Conservation (phyloP, 2,888 invertebrate species). For the Nephrotoma guestfalica region DNA sequence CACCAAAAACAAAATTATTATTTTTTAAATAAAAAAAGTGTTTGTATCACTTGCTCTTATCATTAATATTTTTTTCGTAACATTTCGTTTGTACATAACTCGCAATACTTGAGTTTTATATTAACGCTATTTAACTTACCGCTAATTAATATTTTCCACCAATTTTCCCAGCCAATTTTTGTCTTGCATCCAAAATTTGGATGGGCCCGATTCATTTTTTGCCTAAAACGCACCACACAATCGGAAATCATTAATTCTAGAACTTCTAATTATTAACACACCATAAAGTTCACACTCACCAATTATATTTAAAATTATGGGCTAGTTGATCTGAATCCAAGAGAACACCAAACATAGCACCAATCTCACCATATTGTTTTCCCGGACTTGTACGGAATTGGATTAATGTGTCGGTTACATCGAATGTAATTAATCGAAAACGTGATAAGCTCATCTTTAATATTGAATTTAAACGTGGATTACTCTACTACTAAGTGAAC, state of each 20-base stretch:
- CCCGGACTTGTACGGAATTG: conserved; percentile 55
- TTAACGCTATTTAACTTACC: conserved; percentile 15
- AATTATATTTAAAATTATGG: conserved; percentile 48
- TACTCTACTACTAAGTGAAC: background rate
- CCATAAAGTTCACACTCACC: conserved; percentile 25
- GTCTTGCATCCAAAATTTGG: conserved; percentile 66
- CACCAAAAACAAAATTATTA: background rate
- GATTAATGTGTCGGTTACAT: conserved; percentile 73
- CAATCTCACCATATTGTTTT: conserved; percentile 57
- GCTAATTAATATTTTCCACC: conserved; percentile 53
- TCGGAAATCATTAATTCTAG: background rate
- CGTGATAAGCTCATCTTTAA: conserved; percentile 22
- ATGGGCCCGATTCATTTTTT: conserved; percentile 44
- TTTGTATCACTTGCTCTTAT: background rate
- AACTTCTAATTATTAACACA: background rate
- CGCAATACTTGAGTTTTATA: background rate
- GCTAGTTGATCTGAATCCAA: conserved; percentile 43
- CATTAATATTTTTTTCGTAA: background rate
- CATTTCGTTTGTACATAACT: background rate
- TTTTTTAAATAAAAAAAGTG: background rate
- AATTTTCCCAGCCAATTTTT: conserved; percentile 57
- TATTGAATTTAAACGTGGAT: background rate
- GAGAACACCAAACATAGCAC: conserved; percentile 49
- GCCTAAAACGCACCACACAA: conserved; percentile 17
- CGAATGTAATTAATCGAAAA: conserved; percentile 59